Evolutionary conservation across 2,113 vertebrate genomes (phyloP), one percentile per base, ranked within the genome.

Genomic region (Machaerirhynchus nigripectus): DNA sequence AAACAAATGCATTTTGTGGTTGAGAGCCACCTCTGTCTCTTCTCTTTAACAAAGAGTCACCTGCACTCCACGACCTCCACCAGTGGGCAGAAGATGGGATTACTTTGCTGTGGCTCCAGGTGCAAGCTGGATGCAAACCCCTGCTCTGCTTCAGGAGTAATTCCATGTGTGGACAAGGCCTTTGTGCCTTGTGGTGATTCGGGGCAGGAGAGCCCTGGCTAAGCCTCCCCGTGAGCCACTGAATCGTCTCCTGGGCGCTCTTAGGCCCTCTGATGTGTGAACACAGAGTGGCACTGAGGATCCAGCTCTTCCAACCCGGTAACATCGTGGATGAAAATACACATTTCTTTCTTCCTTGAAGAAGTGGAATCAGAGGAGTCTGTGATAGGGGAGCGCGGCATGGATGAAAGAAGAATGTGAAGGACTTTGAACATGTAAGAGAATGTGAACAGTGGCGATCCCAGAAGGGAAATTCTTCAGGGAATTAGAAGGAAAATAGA

Each of bases 351-450:
- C 90, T 85, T 85, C 90, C 93, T 96, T 96, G 93, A 96, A 94
- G 90, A 52, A 93, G 59, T 90, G 56, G 52, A 96, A 93, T 95
- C 95, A 94, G 93, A 96, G 82, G 42, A 82, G 60, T 31, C 56
- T 95, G 82, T 92, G 82, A 94, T 84, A 86, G 79, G 68, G 56
- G 82, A 93, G 92, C 47, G 2, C 2, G 5, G 52, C 79, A 37
- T 16, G 67, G 67, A 96, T 95, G 90, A 96, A 96, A 97, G 91
- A 49, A 85, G 85, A 94, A 84, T 59, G 68, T 68, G 82, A 81
- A 88, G 73, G 92, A 80, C 93, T 97, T 96, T 96, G 95, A 97
- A 97, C 90, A 95, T 95, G 82, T 88, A 83, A 96, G 91, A 92
- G 87, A 96, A 94, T 86, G 90, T 84, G 96, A 95, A 93, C 88